Evolutionary conservation across 1,140 invertebrate species (phyloP).

Genomic region (Brachionus asplanchnoidis): DNA sequence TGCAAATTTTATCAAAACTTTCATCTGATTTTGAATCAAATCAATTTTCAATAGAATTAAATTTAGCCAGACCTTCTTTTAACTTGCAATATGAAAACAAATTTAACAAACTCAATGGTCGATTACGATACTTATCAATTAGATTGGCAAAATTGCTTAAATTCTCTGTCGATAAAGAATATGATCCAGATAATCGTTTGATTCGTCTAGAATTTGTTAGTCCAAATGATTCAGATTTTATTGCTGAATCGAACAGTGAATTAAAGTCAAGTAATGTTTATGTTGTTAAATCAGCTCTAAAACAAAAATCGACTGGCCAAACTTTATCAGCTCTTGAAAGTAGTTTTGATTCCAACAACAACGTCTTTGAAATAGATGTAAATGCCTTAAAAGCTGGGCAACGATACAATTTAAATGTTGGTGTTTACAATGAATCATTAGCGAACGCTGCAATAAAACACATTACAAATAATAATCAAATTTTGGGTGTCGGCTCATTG

Average conservation of each 20-base stretch:
- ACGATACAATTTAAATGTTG: background rate
- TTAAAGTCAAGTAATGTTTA: background rate
- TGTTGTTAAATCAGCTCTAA: background rate
- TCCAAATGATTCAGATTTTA: slow-evolving; percentile 11
- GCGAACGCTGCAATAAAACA: background rate
- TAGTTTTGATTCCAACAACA: slow-evolving; percentile 14
- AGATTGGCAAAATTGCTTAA: background rate
- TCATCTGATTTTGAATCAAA: background rate
- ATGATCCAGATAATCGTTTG: slow-evolving; percentile 24
- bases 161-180: slow-evolving; percentile 41
- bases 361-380: background rate
- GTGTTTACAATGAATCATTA: slow-evolving; percentile 2
- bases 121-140: background rate
- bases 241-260: background rate
- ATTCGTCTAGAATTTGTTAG: background rate
- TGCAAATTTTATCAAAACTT: background rate
- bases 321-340: background rate
- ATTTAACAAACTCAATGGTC: slow-evolving; percentile 34
- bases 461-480: background rate
- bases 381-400: background rate
- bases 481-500: background rate
- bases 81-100: slow-evolving; percentile 28
- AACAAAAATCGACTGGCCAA: background rate
- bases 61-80: background rate
- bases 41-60: slow-evolving; percentile 8